A percentile compares a stretch with the other conserved stretches of the same genome.
These are phyloP conservation scores for Drosophila serrata DNA, from an alignment of 1,140 invertebrate species.

Conservation along the genomic window DNA sequence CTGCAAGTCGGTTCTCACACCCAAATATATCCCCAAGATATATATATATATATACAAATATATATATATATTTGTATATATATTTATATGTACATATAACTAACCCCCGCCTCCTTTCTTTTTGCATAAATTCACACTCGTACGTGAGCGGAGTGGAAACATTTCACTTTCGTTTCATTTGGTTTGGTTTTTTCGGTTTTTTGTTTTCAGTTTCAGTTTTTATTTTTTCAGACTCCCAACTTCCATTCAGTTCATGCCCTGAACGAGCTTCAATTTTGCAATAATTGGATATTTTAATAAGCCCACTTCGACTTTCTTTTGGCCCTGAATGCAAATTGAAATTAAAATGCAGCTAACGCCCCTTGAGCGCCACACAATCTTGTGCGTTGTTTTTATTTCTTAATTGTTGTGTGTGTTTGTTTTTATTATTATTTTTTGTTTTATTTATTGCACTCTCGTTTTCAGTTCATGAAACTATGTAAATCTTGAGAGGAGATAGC, in stretches of 20 bases:
- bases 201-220: slow-evolving; percentile 47
- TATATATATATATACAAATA: not conserved
- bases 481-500: slow-evolving; percentile 27
- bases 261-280: slow-evolving; percentile 72
- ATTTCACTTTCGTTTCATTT: slow-evolving; percentile 73
- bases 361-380: slow-evolving; percentile 12
- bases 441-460: slow-evolving; percentile 29
- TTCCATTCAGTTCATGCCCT: slow-evolving; percentile 25
- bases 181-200: slow-evolving; percentile 29
- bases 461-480: slow-evolving; percentile 52
- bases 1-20: slow-evolving; percentile 36
- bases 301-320: slow-evolving; percentile 75
- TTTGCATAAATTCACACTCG: slow-evolving; percentile 63
- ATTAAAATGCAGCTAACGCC: slow-evolving; percentile 75
- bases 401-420: slow-evolving; percentile 48
- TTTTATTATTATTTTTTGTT: slow-evolving; percentile 8
- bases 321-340: slow-evolving; percentile 78
- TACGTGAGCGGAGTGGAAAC: slow-evolving; percentile 48
- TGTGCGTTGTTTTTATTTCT: slow-evolving; percentile 25
- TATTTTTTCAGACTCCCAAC: slow-evolving; percentile 6
- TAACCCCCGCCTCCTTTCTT: slow-evolving; percentile 17
- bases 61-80: not conserved
- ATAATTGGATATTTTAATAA: slow-evolving; percentile 81
- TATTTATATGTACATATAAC: not conserved
- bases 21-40: not conserved